phyloP scores from a whole-genome alignment of 2,113 vertebrate species.

The Leucosticte australis region DNA sequence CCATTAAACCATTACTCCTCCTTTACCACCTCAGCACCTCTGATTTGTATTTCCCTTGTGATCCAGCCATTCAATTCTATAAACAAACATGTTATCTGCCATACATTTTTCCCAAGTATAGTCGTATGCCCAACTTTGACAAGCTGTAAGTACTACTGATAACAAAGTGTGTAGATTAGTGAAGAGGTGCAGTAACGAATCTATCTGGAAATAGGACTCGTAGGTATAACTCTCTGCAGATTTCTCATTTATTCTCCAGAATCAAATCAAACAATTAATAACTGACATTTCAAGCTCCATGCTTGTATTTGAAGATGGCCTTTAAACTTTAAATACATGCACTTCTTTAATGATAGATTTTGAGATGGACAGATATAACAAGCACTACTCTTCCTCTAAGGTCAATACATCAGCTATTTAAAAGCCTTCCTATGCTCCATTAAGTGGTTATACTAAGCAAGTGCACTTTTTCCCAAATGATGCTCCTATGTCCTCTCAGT shows the following conservation, averaged over 20 bases:
- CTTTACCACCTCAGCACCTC: neutral
- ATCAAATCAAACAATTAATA: neutral
- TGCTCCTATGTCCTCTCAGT: neutral
- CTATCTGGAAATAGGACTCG: neutral
- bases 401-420: neutral
- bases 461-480: neutral
- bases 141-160: neutral
- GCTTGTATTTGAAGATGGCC: neutral
- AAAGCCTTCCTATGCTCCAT: neutral
- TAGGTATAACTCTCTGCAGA: neutral
- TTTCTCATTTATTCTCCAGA: neutral
- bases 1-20: neutral
- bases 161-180: neutral
- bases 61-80: neutral
- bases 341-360: neutral
- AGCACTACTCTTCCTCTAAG: neutral
- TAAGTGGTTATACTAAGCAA: neutral
- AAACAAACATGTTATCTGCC: neutral
- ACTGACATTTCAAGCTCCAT: neutral
- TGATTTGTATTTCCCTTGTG: neutral
- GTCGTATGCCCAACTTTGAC: neutral
- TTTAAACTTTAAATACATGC: neutral
- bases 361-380: neutral
- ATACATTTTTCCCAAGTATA: neutral
- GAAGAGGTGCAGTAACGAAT: neutral